phyloP scores from a whole-genome alignment of 1,140 invertebrate genomes.

The Drosophila ficusphila region DNA sequence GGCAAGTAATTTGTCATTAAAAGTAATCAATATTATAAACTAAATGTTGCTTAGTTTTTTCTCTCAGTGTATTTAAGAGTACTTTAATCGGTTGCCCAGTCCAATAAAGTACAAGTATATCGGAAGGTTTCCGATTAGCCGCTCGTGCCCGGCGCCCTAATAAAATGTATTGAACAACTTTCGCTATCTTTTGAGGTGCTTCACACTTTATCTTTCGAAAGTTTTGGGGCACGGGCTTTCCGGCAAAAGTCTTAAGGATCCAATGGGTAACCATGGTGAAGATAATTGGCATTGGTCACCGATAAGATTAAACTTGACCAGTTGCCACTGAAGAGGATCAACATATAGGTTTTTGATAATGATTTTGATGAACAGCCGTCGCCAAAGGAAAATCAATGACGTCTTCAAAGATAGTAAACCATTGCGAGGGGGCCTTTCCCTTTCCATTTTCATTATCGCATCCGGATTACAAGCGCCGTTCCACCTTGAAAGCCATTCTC shows the following conservation, averaged over 20 bases:
- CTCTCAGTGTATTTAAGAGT: too few species aligned
- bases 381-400: slow-evolving; percentile 15
- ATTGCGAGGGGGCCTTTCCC: slow-evolving; percentile 18
- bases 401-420: slow-evolving; percentile 13
- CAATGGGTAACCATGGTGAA: neutral
- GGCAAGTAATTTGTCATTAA: too few species aligned
- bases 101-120: slow-evolving; percentile 36
- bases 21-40: too few species aligned
- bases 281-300: neutral
- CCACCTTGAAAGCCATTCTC: neutral
- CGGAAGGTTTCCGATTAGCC: neutral
- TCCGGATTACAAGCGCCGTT: slow-evolving; percentile 19
- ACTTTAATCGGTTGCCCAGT: slow-evolving; percentile 55
- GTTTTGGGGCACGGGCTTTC: neutral
- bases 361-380: slow-evolving; percentile 7
- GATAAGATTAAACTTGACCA: slow-evolving; percentile 46
- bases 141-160: slow-evolving; percentile 18
- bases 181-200: slow-evolving; percentile 21
- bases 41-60: too few species aligned
- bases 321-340: slow-evolving; percentile 7
- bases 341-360: too few species aligned
- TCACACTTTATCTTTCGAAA: neutral
- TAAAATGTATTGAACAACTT: slow-evolving; percentile 19
- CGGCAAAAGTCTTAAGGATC: neutral
- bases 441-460: slow-evolving; percentile 25